These are phyloP conservation scores for Ips typographus DNA, from an alignment of 1,140 invertebrate species.

Conservation along the genomic window DNA sequence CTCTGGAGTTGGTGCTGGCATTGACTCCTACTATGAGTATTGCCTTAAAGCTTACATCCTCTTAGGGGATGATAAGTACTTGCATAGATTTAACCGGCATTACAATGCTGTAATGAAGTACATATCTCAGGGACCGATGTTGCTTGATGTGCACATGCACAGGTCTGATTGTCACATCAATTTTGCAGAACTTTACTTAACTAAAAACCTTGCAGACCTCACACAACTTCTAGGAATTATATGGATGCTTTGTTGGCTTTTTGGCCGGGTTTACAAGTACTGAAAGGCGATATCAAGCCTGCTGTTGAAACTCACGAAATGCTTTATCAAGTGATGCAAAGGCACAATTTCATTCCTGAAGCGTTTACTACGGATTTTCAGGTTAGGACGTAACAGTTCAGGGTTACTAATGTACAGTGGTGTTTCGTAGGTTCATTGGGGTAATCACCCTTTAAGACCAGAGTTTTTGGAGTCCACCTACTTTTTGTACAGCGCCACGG, in stretches of 20 bases:
- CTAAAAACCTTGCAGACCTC: constrained; percentile 61
- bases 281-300: constrained; percentile 92
- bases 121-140: constrained; percentile 90
- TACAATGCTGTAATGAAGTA: constrained; percentile 99
- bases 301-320: constrained; percentile 97
- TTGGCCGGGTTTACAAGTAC: constrained; percentile 95
- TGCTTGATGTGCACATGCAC: constrained; percentile 99
- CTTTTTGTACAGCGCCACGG: constrained; percentile 92
- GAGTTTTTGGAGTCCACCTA: constrained; percentile 99
- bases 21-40: constrained; percentile 99
- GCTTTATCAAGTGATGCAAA: constrained; percentile 95
- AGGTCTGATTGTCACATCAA: constrained; percentile 35
- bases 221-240: constrained; percentile 93
- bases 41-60: constrained; percentile 90
- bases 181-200: not conserved
- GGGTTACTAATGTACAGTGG: constrained; percentile 3
- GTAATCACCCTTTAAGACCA: constrained; percentile 93
- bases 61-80: constrained; percentile 83
- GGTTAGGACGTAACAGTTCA: constrained; percentile 28
- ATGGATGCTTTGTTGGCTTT: constrained; percentile 98
- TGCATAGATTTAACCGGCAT: constrained; percentile 92
- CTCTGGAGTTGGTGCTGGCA: constrained; percentile 97
- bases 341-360: constrained; percentile 97
- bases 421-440: constrained; percentile 80
- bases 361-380: constrained; percentile 95